Base-by-base conservation (phyloP, 1,140 invertebrate species). In the Euborellia annulipes region DNA sequence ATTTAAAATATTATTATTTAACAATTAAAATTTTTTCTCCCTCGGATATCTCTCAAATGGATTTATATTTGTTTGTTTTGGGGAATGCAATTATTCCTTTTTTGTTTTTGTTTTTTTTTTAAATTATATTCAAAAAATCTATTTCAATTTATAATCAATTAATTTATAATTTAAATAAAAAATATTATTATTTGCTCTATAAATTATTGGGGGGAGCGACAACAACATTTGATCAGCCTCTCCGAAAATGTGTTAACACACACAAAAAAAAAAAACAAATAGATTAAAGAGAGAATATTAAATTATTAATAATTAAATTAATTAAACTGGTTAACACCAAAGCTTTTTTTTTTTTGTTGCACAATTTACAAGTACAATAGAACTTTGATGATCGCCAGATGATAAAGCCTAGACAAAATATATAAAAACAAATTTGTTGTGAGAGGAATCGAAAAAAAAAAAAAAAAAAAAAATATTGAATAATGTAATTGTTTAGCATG, bases 301-400 rank as follows among this genome's bases (percentile, higher is more conserved):
- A 19, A 20, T 16, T 18, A n/a, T 27, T 40, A 21, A 45, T 38
- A 18, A 45, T 41, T 18, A 30, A 50, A n/a, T n/a, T n/a, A n/a
- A 37, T 20, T 27, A 36, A 39, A 43, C 41, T 44, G 41, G 49
- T 45, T 42, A 47, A 43, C 49, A 50, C 49, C 45, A 47, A 47
- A 47, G 49, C 32, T 36, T 27, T 19, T n/a, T 6, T 38, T 18
- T 34, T 44, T 17, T 44, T 34, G 30, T 32, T 34, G 18, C 20
- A 13, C 30, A 7, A 16, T 37, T 20, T 27, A 40, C 14, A 47
- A 16, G 16, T 14, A 42, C 17, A 40, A n/a, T 21, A 18, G 19
- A 42, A 34, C 18, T 27, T 11, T 23, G 22, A 16, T 32, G 37
- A 27, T 30, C 11, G 22, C 20, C 23, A 16, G 45, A 16, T n/a